Percentiles rank a stretch among this genome's conserved stretches.
phyloP scores from a whole-genome alignment of 2,888 invertebrate species.

The Hanleya hanleyi region DNA sequence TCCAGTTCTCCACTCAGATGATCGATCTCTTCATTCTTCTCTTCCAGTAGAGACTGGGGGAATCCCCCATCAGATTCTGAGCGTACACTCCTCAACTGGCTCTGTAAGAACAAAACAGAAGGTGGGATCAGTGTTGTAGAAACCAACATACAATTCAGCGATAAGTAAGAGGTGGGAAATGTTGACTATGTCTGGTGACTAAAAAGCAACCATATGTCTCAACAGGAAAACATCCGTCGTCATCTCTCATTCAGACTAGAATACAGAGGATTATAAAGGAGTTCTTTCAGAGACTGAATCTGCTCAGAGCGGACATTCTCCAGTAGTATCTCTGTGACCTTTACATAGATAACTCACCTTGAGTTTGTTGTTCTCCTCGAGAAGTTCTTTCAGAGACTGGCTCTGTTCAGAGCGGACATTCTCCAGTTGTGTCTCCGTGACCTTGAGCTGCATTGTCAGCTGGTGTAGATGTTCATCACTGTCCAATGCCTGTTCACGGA shows the following conservation, averaged over 20 bases:
- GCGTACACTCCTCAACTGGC: constrained; percentile 33
- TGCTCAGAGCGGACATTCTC: constrained; percentile 20
- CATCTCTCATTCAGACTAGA: too few species aligned
- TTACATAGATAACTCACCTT: constrained; percentile 43
- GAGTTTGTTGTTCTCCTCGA: constrained; percentile 48
- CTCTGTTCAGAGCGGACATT: constrained; percentile 24
- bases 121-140: too few species aligned
- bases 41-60: constrained; percentile 67
- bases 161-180: constrained; percentile 21
- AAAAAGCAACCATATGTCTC: too few species aligned
- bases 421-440: constrained; percentile 12
- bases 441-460: constrained; percentile 66
- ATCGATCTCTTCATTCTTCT: constrained; percentile 72
- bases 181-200: too few species aligned
- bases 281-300: constrained; percentile 35
- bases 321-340: constrained; percentile 12
- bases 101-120: too few species aligned
- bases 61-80: constrained; percentile 32
- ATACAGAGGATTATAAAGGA: constrained; percentile 43
- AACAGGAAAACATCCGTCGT: too few species aligned
- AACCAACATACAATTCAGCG: too few species aligned
- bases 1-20: constrained; percentile 54
- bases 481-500: constrained; percentile 52
- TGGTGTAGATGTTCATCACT: constrained; percentile 58
- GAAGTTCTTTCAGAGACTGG: constrained; percentile 36